These are phyloP conservation scores for Cynopterus sphinx DNA, from an alignment of 2,797 vertebrate genomes.

Conservation along the genomic window DNA sequence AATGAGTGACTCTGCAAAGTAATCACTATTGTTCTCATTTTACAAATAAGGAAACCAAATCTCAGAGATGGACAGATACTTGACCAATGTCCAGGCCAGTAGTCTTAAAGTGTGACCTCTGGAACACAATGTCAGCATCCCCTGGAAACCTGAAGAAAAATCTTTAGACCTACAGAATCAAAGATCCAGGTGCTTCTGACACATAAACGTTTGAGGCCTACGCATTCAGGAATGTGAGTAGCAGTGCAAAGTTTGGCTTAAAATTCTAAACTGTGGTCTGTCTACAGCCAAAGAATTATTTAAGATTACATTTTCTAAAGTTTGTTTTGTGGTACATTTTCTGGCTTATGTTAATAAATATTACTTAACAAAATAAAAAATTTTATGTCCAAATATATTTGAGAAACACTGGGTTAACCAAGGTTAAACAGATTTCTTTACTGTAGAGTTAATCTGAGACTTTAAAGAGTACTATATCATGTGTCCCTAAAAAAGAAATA, in stretches of 20 bases:
- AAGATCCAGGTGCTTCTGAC: slow-evolving; percentile 1
- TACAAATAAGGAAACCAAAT: background rate
- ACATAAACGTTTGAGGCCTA: background rate
- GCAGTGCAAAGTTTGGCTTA: background rate
- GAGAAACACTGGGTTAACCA: background rate
- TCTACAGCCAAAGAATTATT: slow-evolving; percentile 13
- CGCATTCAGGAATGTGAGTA: background rate
- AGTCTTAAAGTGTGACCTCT: background rate
- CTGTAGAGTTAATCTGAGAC: background rate
- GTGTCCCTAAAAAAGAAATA: background rate
- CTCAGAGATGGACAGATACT: background rate
- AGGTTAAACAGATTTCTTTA: background rate
- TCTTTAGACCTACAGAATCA: background rate
- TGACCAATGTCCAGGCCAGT: background rate
- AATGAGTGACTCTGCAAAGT: background rate
- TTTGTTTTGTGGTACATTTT: slow-evolving; percentile 46
- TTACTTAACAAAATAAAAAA: slow-evolving; percentile 33
- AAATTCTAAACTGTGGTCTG: background rate
- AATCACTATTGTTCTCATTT: background rate
- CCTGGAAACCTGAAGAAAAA: background rate
- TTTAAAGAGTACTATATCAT: background rate
- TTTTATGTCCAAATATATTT: background rate
- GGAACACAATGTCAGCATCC: background rate
- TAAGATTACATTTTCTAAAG: slow-evolving; percentile 20
- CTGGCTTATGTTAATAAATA: slow-evolving; percentile 39